phyloP scores from a whole-genome alignment of 2,113 vertebrate genomes.

The Vulpes lagopus region DNA sequence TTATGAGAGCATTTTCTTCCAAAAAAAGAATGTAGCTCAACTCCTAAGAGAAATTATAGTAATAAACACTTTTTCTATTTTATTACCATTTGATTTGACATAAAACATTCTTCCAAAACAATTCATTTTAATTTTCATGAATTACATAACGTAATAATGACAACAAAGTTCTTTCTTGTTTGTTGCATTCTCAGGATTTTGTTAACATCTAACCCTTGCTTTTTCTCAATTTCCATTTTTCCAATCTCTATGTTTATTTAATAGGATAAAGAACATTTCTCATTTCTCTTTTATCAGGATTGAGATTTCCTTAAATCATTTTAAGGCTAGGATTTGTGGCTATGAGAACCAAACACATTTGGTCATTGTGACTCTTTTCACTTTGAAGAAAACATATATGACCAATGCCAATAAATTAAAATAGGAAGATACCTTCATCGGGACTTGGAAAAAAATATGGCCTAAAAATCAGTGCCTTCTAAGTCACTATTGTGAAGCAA shows the following conservation, averaged over 20 bases:
- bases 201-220: conserved; percentile 11
- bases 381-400: conserved; percentile 34
- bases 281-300: neutral
- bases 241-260: neutral
- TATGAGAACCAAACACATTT: conserved; percentile 12
- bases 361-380: neutral
- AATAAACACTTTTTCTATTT: neutral
- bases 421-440: conserved; percentile 1
- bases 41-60: neutral
- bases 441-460: conserved; percentile 7
- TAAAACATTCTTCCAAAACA: neutral
- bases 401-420: conserved; percentile 8
- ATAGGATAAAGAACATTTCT: neutral
- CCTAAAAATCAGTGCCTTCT: neutral
- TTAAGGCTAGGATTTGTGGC: neutral
- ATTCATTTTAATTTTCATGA: neutral
- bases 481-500: conserved; percentile 14
- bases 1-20: neutral
- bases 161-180: neutral
- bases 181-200: neutral
- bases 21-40: neutral
- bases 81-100: conserved; percentile 7
- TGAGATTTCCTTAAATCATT: neutral
- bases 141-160: neutral
- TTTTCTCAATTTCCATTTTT: neutral